These are phyloP conservation scores for Drosophila pseudotalamancana DNA, from an alignment of 2,888 invertebrate genomes.

Conservation along the genomic window DNA sequence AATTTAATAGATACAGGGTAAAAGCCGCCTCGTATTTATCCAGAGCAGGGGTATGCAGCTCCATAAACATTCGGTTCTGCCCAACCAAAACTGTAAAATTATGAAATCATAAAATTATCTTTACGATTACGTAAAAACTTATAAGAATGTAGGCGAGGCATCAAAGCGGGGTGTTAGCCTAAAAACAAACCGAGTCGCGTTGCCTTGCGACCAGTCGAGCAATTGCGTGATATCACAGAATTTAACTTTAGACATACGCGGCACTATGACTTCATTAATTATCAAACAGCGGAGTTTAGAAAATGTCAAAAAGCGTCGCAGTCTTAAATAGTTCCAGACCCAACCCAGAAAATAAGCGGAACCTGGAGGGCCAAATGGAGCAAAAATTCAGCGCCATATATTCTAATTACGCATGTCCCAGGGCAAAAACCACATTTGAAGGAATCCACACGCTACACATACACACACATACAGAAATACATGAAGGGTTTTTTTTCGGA, in stretches of 20 bases:
- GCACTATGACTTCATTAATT: conserved; percentile 79
- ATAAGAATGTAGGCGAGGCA: conserved; percentile 63
- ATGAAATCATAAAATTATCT: conserved; percentile 81
- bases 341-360: conserved; percentile 10
- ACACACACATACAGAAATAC: not conserved
- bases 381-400: conserved; percentile 58
- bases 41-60: conserved; percentile 25
- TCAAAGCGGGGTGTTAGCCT: conserved; percentile 6
- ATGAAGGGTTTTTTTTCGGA: conserved; percentile 22
- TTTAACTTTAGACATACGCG: conserved; percentile 72
- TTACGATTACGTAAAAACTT: conserved; percentile 75
- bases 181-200: conserved; percentile 33
- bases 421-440: conserved; percentile 63
- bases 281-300: conserved; percentile 65
- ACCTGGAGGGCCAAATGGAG: conserved; percentile 4
- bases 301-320: conserved; percentile 53
- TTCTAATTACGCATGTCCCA: conserved; percentile 69
- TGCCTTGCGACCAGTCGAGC: conserved; percentile 24
- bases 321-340: conserved; percentile 52
- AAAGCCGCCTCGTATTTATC: conserved; percentile 46
- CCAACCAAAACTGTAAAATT: conserved; percentile 74
- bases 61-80: conserved; percentile 60
- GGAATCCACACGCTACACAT: conserved; percentile 58
- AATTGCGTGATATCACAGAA: conserved; percentile 75
- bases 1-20: conserved; percentile 9